Percentiles rank a stretch among this genome's conserved stretches.
Evolutionary conservation across 2,888 invertebrate species (phyloP).

Genomic region (Erynnis tages): DNA sequence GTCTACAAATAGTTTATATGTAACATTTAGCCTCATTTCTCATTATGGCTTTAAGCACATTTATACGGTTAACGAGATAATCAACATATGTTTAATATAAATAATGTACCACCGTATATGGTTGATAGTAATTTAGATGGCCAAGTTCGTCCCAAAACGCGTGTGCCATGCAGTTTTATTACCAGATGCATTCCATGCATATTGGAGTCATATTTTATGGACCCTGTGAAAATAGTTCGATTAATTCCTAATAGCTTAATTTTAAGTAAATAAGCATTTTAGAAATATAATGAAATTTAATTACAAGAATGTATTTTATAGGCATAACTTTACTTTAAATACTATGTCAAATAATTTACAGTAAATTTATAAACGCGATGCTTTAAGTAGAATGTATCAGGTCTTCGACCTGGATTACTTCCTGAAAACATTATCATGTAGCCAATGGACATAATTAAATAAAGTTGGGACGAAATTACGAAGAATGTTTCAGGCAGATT

Average conservation of each 20-base stretch:
- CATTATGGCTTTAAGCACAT: constrained; percentile 6
- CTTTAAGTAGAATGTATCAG: too few relatives aligned
- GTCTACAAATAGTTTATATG: constrained; percentile 13
- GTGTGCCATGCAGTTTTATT: constrained; percentile 12
- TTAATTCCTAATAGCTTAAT: constrained; percentile 5
- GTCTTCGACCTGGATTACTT: too few relatives aligned
- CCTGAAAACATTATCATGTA: too few relatives aligned
- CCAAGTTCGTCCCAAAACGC: constrained; percentile 11
- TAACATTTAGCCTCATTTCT: constrained; percentile 13
- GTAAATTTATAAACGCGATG: too few relatives aligned
- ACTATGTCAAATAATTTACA: too few relatives aligned
- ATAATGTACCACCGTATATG: constrained; percentile 19
- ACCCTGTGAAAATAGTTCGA: not conserved
- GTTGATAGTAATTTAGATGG: constrained; percentile 8
- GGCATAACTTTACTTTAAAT: too few relatives aligned
- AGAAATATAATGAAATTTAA: not conserved
- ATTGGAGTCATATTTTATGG: not conserved
- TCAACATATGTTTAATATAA: constrained; percentile 24
- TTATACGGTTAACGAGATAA: constrained; percentile 22
- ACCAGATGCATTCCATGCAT: not conserved
- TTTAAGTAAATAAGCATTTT: not conserved
- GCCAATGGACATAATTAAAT: too few relatives aligned
- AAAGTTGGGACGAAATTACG: too few relatives aligned
- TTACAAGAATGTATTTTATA: not conserved
- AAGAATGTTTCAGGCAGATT: too few relatives aligned